Percentiles rank a stretch among this genome's conserved stretches.
Evolutionary conservation across 2,888 invertebrate genomes (phyloP).

Genomic region (Crepidodera aurea): DNA sequence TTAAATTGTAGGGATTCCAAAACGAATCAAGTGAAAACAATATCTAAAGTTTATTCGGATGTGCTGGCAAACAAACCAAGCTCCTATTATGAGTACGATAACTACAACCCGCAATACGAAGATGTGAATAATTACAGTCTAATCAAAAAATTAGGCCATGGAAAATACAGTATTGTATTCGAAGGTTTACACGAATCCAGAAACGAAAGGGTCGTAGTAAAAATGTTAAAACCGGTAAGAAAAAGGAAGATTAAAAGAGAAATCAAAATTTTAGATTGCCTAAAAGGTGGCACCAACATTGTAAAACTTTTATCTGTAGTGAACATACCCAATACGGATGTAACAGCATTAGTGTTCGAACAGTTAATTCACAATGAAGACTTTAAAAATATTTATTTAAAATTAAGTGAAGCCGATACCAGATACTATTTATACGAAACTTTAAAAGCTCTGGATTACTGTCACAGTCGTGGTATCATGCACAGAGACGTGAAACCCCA

Average conservation of each 20-base stretch:
- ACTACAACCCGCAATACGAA: constrained; percentile 52
- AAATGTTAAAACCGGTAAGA: constrained; percentile 59
- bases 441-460: constrained; percentile 60
- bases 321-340: constrained; percentile 45
- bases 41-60: constrained; percentile 56
- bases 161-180: constrained; percentile 61
- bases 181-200: constrained; percentile 54
- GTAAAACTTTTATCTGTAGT: constrained; percentile 54
- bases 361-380: constrained; percentile 55
- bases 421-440: constrained; percentile 61
- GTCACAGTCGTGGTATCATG: constrained; percentile 60
- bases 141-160: constrained; percentile 57
- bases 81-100: constrained; percentile 58
- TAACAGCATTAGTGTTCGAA: constrained; percentile 58
- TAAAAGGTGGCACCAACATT: constrained; percentile 57
- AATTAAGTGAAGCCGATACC: constrained; percentile 56
- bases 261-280: constrained; percentile 59
- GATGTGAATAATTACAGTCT: constrained; percentile 55
- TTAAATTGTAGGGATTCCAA: constrained; percentile 42
- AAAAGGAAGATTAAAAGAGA: constrained; percentile 59
- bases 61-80: constrained; percentile 53
- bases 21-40: constrained; percentile 47
- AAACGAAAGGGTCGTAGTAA: constrained; percentile 56
- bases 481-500: constrained; percentile 61
- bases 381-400: constrained; percentile 59